A percentile compares a stretch with the other conserved stretches of the same genome.
phyloP scores from a whole-genome alignment of 2,797 vertebrate species.

The Sardinella longiceps region DNA sequence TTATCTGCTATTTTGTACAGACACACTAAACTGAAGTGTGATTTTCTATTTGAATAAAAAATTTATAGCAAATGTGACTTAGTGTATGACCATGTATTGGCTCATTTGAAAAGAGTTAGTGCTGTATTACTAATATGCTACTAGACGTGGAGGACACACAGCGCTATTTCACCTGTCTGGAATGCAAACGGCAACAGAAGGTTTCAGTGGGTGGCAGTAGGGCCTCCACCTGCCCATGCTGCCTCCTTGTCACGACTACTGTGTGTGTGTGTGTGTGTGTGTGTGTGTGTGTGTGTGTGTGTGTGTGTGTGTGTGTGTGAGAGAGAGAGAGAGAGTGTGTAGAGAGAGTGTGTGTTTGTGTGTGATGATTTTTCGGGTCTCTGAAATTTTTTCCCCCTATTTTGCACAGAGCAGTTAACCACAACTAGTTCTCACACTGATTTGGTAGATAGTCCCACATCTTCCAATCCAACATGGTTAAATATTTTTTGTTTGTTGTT shows the following conservation, averaged over 20 bases:
- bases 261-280: conserved; percentile 32
- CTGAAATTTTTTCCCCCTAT: neutral
- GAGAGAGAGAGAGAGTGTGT: too few relatives aligned
- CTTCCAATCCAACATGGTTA: neutral
- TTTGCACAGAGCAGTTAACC: neutral
- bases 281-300: conserved; percentile 31
- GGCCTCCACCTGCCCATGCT: conserved; percentile 62
- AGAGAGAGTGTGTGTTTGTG: neutral
- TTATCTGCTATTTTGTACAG: conserved; percentile 58
- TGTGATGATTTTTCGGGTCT: neutral
- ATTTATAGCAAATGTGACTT: conserved; percentile 55
- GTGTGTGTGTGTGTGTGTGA: neutral
- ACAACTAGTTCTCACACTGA: neutral
- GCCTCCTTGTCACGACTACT: conserved; percentile 57
- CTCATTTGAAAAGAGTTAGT: neutral
- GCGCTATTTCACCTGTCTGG: conserved; percentile 51
- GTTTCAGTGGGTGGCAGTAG: conserved; percentile 62
- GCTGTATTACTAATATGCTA: neutral
- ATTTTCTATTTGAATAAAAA: conserved; percentile 72
- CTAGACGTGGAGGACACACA: neutral
- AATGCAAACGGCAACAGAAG: conserved; percentile 61
- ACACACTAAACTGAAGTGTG: conserved; percentile 54
- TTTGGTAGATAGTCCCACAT: neutral
- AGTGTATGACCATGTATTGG: neutral
- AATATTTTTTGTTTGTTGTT: conserved; percentile 39